These are phyloP conservation scores for Pseudochirops cupreus DNA, from an alignment of 2,797 vertebrate genomes.

Conservation along the genomic window DNA sequence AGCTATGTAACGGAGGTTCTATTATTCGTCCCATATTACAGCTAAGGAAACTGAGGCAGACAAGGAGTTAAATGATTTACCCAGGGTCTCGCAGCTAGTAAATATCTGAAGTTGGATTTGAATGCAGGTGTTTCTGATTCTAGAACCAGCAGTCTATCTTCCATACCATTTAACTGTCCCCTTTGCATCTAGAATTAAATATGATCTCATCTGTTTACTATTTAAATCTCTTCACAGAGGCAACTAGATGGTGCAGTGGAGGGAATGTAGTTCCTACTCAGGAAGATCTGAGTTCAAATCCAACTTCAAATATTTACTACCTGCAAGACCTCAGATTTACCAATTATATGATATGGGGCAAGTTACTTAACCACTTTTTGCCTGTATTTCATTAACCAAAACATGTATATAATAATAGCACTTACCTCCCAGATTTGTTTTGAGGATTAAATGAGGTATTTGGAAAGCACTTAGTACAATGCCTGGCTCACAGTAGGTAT, in stretches of 20 bases:
- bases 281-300: background rate
- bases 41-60: background rate
- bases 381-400: background rate
- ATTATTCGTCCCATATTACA: background rate
- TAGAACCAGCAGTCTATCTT: background rate
- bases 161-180: rapidly evolving
- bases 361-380: background rate
- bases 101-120: background rate
- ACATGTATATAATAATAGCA: background rate
- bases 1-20: rapidly evolving
- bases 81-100: background rate
- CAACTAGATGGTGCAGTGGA: background rate
- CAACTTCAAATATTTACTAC: background rate
- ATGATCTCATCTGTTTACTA: background rate
- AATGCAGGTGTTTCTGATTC: background rate
- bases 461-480: background rate
- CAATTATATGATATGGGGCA: background rate
- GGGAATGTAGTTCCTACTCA: background rate
- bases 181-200: background rate
- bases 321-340: too few relatives aligned
- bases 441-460: background rate
- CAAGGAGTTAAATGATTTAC: background rate
- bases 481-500: background rate
- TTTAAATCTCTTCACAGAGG: background rate
- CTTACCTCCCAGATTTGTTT: background rate